A percentile compares a stretch with the other conserved stretches of the same genome.
Evolutionary conservation across 2,113 vertebrate species (phyloP).

Genomic region (Aplodontia rufa): DNA sequence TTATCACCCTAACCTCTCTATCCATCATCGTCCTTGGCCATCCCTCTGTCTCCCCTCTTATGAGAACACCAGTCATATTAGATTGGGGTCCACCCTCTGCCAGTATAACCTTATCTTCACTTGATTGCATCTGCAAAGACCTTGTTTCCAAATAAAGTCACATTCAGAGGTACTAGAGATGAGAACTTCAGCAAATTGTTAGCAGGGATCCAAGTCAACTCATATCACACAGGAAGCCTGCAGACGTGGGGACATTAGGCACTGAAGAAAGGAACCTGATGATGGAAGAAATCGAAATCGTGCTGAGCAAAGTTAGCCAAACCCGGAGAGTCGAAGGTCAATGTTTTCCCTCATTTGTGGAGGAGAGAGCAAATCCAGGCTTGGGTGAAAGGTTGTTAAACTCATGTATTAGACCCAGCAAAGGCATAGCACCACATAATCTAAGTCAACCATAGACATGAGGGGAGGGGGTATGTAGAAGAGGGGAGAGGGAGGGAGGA

Average conservation of each 20-base stretch:
- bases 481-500: too few relatives aligned
- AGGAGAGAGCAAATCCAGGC: too few relatives aligned
- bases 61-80: not conserved
- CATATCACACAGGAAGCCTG: not conserved
- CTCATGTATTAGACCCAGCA: too few relatives aligned
- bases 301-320: too few relatives aligned
- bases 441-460: too few relatives aligned
- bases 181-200: not conserved
- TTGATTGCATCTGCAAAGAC: not conserved
- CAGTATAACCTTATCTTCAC: not conserved
- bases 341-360: too few relatives aligned
- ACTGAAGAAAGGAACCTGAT: too few relatives aligned
- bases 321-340: too few relatives aligned
- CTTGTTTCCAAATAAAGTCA: not conserved
- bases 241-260: not conserved
- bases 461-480: too few relatives aligned
- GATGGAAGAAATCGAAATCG: too few relatives aligned
- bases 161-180: not conserved
- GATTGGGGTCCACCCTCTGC: not conserved
- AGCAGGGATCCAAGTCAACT: not conserved
- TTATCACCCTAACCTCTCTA: not conserved
- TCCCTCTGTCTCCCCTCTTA: not conserved
- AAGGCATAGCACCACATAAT: too few relatives aligned
- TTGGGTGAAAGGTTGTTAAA: too few relatives aligned
- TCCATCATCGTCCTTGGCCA: not conserved